Percentiles rank a stretch among this genome's conserved stretches.
These are phyloP conservation scores for Adelges cooleyi DNA, from an alignment of 1,140 invertebrate species.

Conservation along the genomic window DNA sequence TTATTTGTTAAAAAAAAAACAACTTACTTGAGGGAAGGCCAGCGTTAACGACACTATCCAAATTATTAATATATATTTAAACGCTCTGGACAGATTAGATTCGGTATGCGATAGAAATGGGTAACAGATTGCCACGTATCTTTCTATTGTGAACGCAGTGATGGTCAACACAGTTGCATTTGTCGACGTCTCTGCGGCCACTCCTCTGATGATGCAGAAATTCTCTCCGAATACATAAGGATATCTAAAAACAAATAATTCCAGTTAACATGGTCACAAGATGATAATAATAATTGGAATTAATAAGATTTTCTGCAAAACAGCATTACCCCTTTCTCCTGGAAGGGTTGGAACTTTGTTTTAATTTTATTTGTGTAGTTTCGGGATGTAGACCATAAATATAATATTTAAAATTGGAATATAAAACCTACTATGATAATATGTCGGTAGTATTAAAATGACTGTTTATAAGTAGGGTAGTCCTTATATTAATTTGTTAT, in stretches of 20 bases:
- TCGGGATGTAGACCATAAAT: no score
- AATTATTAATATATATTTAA: slow-evolving; percentile 55
- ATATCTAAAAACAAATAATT: slow-evolving; percentile 43
- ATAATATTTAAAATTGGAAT: no score
- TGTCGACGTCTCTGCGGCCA: slow-evolving; percentile 78
- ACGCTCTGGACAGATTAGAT: slow-evolving; percentile 59
- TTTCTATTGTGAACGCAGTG: slow-evolving; percentile 85
- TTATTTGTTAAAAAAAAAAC: no score
- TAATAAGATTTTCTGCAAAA: no score
- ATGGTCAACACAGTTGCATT: slow-evolving; percentile 89
- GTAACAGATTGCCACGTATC: slow-evolving; percentile 90
- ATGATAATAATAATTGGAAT: no score
- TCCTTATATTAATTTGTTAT: no score
- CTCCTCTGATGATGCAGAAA: slow-evolving; percentile 72
- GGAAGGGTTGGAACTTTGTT: no score
- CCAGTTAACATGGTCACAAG: not conserved
- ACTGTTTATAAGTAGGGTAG: no score
- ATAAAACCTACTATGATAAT: no score
- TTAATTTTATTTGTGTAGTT: no score
- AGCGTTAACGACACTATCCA: slow-evolving; percentile 59
- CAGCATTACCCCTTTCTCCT: no score
- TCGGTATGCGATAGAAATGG: slow-evolving; percentile 78
- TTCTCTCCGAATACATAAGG: slow-evolving; percentile 76
- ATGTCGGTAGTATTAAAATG: no score
- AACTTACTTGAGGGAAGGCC: slow-evolving; percentile 55